Evolutionary conservation across 2,888 invertebrate genomes (phyloP), one percentile per base, ranked within the genome.

Genomic region (Platycnemis pennipes): DNA sequence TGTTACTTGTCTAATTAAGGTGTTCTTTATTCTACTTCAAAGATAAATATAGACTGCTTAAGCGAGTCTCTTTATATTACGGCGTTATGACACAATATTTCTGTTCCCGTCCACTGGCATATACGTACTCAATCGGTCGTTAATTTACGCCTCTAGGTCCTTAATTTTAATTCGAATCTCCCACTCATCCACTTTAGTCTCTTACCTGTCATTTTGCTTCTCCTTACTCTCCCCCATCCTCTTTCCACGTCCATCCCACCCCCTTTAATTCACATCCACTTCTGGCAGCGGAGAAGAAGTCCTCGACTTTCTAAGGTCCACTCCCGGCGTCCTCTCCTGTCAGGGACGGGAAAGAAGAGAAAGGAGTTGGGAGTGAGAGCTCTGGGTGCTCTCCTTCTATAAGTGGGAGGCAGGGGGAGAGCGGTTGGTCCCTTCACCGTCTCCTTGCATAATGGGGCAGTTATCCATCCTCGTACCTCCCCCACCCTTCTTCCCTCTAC

Each of bases 191-290:
- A n/a, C n/a, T n/a, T n/a, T n/a, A n/a, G n/a, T n/a, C n/a, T n/a
- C n/a, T n/a, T 37, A 1, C 77, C 31, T 77, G 77, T 77, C 77
- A 77, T 77, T 63, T 77, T 37, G 37, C 37, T 13, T 37, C 77
- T 49, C 49, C 49, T 16, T 49, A 11, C 4, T 16, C 37, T 77
- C 37, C 16, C 37, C 37, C 31, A 8, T 31, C 31, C 31, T 5
- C 31, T 31, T 7, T 69, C 77, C 31, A 8, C 37, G 26, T 8
- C n/a, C 26, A 31, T 1, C 37, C 13, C n/a, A 11, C 13, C 2
- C 37, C 77, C 13, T 37, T 77, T 77, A 31, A 77, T 77, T 37
- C 77, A n/a, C n/a, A 77, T 77, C 77, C 77, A 77, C 77, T 77
- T 37, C 77, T n/a, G 26, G 8, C 63, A n/a, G 63, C n/a, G 63